Evolutionary conservation across 2,113 vertebrate genomes (phyloP).

Genomic region (Silurus asotus): DNA sequence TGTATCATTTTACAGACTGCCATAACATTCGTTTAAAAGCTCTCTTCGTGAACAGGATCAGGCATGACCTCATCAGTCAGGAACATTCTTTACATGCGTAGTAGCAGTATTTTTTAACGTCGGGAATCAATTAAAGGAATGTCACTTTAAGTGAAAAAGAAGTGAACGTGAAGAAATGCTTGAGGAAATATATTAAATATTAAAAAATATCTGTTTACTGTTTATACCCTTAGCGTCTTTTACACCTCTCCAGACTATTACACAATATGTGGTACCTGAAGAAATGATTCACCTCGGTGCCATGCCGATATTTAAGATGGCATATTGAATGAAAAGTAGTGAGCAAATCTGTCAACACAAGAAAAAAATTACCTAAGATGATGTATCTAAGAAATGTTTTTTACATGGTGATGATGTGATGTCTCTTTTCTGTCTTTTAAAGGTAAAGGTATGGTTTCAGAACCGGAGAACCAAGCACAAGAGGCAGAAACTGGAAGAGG

Average conservation of each 20-base stretch:
- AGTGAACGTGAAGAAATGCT: neutral
- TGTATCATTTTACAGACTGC: neutral
- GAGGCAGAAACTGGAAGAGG: conserved; percentile 80
- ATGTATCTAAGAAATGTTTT: neutral
- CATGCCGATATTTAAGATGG: neutral
- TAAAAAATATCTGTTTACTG: too few species aligned
- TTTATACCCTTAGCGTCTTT: neutral
- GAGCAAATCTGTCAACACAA: neutral
- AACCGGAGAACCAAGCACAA: conserved; percentile 82
- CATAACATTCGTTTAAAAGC: neutral
- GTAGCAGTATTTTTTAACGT: neutral
- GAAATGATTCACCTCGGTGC: neutral
- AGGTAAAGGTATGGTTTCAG: conserved; percentile 84
- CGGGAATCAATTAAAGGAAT: neutral
- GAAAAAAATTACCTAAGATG: too few species aligned
- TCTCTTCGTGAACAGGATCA: neutral
- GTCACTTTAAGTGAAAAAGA: neutral
- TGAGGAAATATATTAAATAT: too few species aligned
- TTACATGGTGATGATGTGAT: neutral
- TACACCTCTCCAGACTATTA: neutral
- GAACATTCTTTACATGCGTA: neutral
- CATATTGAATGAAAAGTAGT: neutral
- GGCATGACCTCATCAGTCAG: neutral
- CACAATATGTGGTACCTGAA: neutral
- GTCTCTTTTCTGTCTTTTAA: neutral